Conservation (phyloP, 2,113 vertebrate species). For the Phalacrocorax brasilianus region DNA sequence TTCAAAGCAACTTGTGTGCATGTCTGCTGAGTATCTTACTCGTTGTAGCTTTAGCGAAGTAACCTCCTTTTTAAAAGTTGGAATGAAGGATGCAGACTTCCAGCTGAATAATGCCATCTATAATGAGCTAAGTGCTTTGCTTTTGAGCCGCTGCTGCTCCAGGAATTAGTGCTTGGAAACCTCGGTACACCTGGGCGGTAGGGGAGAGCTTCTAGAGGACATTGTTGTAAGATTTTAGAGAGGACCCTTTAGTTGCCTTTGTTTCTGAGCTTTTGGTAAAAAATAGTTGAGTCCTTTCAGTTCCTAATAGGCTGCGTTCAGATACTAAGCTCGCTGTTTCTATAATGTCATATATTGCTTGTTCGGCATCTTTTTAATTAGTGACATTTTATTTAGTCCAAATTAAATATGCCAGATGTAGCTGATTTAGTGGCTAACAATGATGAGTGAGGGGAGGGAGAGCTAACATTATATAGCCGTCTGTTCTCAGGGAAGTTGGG, state of each 20-base stretch:
- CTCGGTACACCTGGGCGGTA: not conserved
- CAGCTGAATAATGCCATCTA: not conserved
- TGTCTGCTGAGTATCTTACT: not conserved
- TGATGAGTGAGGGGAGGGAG: conserved; percentile 28
- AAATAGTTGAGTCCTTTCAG: not conserved
- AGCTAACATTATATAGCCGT: conserved; percentile 43
- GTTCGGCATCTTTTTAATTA: conserved; percentile 34
- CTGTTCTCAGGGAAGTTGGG: conserved; percentile 48
- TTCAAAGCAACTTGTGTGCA: not conserved
- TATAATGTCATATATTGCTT: not conserved
- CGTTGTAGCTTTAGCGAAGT: not conserved
- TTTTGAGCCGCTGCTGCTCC: not conserved
- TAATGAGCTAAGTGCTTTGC: conserved; percentile 16
- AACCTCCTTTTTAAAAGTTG: conserved; percentile 12
- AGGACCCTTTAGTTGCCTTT: conserved; percentile 11
- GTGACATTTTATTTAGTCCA: conserved; percentile 49
- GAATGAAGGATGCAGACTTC: not conserved
- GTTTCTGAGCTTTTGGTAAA: conserved; percentile 27
- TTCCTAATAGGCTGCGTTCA: not conserved
- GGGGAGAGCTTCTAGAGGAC: not conserved
- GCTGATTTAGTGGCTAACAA: conserved; percentile 49
- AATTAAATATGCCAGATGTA: conserved; percentile 46
- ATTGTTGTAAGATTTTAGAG: not conserved
- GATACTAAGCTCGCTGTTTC: not conserved
- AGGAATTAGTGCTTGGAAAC: conserved; percentile 17